A percentile compares a stretch with the other conserved stretches of the same genome.
Evolutionary conservation across 1,140 invertebrate species (phyloP).

Genomic region (Cyclina sinensis): DNA sequence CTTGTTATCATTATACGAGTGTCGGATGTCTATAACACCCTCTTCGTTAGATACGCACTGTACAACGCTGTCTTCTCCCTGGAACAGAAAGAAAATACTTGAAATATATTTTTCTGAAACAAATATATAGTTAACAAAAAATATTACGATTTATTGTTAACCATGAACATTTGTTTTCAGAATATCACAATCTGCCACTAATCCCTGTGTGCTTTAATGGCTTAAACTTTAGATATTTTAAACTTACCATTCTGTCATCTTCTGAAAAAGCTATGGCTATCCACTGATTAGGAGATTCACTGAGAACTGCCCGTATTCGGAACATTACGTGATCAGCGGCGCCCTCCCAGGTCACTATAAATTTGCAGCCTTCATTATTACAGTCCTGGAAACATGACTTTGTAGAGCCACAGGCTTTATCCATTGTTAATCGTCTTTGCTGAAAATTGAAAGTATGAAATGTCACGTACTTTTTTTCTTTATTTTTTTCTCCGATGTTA

Average conservation of each 20-base stretch:
- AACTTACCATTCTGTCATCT: constrained; percentile 74
- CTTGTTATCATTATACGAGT: constrained; percentile 57
- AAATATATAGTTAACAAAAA: no score
- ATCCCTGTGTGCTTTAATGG: no score
- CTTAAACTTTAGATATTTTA: no score
- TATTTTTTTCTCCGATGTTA: no score
- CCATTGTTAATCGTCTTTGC: constrained; percentile 53
- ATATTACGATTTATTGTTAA: no score
- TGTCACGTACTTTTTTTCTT: no score
- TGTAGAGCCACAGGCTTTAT: constrained; percentile 89
- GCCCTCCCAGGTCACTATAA: constrained; percentile 89
- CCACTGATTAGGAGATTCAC: constrained; percentile 71
- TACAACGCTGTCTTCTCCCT: constrained; percentile 64
- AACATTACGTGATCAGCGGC: constrained; percentile 78
- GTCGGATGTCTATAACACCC: constrained; percentile 29
- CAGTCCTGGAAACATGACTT: constrained; percentile 95
- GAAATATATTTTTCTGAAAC: no score
- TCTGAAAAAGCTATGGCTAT: constrained; percentile 77
- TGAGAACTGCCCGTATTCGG: constrained; percentile 63
- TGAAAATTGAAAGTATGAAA: no score
- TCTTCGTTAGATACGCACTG: constrained; percentile 56
- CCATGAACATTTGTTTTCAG: no score
- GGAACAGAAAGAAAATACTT: not conserved
- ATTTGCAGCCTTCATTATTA: constrained; percentile 90
- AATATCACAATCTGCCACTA: no score